A percentile compares a stretch with the other conserved stretches of the same genome.
These are phyloP conservation scores for Lates japonicus DNA, from an alignment of 2,797 vertebrate species.

Conservation along the genomic window DNA sequence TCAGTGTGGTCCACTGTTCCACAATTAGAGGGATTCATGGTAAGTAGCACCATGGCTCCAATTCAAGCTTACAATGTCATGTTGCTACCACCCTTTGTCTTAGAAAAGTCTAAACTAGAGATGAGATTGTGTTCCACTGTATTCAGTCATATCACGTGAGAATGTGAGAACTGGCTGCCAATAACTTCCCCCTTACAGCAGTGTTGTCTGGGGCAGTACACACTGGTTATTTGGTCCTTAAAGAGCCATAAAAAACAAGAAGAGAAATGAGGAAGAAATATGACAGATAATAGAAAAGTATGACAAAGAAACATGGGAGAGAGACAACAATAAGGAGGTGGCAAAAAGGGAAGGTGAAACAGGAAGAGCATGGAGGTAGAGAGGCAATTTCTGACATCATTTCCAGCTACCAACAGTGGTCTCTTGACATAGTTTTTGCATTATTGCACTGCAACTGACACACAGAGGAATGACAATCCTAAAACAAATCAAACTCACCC, in stretches of 20 bases:
- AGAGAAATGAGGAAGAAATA: background rate
- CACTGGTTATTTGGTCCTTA: constrained; percentile 72
- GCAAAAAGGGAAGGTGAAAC: background rate
- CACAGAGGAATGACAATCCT: constrained; percentile 45
- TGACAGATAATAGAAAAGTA: background rate
- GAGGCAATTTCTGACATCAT: constrained; percentile 61
- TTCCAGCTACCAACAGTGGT: constrained; percentile 60
- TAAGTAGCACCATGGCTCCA: constrained; percentile 15
- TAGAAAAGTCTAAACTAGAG: background rate
- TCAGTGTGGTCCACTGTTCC: constrained; percentile 18
- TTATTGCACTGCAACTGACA: constrained; percentile 61
- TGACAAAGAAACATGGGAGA: background rate
- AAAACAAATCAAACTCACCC: constrained; percentile 50
- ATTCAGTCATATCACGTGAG: constrained; percentile 8
- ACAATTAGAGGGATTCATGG: background rate
- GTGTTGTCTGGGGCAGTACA: constrained; percentile 11
- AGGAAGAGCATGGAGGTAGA: constrained; percentile 59
- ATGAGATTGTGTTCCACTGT: constrained; percentile 20
- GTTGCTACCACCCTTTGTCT: background rate
- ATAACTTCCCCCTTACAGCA: constrained; percentile 10
- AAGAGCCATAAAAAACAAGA: constrained; percentile 29
- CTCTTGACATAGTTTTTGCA: constrained; percentile 51
- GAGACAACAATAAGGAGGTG: background rate
- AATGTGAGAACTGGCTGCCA: constrained; percentile 10
- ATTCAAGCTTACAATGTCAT: constrained; percentile 1